Percentiles rank a stretch among this genome's conserved stretches.
Conservation (phyloP, 2,888 invertebrate species). For the Philereme vetulata region DNA sequence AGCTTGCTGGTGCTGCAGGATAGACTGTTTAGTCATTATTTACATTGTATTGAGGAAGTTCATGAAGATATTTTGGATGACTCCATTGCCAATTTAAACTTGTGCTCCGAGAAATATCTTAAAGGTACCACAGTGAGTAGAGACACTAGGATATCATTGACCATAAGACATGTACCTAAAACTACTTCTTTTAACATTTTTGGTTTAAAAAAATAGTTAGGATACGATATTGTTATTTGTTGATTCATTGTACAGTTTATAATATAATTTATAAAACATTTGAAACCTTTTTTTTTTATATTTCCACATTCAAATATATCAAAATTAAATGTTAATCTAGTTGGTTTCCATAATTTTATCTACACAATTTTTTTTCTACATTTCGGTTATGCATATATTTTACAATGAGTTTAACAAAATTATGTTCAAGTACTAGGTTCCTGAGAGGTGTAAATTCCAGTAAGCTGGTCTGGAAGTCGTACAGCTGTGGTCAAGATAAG, state of each 20-base stretch:
- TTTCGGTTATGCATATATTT: constrained; percentile 45
- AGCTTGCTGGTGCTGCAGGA: constrained; percentile 94
- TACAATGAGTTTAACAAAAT: constrained; percentile 67
- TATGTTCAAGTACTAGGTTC: constrained; percentile 52
- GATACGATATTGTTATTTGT: background rate
- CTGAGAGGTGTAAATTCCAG: constrained; percentile 36
- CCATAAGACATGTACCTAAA: constrained; percentile 97
- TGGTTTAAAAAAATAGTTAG: constrained; percentile 66
- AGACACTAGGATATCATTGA: constrained; percentile 92
- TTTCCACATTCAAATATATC: constrained; percentile 32
- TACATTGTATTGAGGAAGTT: constrained; percentile 93
- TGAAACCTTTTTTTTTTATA: constrained; percentile 19
- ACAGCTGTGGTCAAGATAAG: constrained; percentile 24
- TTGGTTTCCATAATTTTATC: constrained; percentile 47
- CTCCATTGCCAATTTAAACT: constrained; percentile 85
- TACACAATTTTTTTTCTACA: constrained; percentile 1
- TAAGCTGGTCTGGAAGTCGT: constrained; percentile 31
- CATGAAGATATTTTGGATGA: constrained; percentile 85
- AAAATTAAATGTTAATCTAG: constrained; percentile 50
- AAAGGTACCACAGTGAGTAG: constrained; percentile 84
- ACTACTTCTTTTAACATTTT: constrained; percentile 89
- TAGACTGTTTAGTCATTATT: constrained; percentile 90
- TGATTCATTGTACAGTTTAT: constrained; percentile 1
- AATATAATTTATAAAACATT: constrained; percentile 3
- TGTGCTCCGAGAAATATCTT: constrained; percentile 83